Base-by-base conservation (phyloP, 2,113 vertebrate species). In the Tupaia chinensis region DNA sequence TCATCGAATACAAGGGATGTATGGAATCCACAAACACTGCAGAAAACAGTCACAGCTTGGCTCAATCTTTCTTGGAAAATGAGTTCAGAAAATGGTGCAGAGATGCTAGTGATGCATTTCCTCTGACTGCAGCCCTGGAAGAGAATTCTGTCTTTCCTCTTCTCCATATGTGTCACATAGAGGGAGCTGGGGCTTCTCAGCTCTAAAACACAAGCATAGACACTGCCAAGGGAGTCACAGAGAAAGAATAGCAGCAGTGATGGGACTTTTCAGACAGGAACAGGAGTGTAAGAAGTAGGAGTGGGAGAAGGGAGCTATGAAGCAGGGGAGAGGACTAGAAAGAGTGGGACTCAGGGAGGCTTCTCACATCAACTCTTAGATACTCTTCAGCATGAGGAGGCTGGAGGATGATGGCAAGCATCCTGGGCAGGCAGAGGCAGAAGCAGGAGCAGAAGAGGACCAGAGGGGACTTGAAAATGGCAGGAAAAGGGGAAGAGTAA, bases 21-120 rank as follows among this genome's bases (percentile, higher is more conserved):
- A 74, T 12, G 20, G 20, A 73, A 77, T 78, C 78, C 60, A 60
- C 20, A 61, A 85, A 32, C 66, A 19, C 17, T 61, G 11, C 20
- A 87, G 60, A 85, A 93, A 95, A 76, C 90, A 83, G 73, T 58
- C 53, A 91, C 27, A 66, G 22, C n/a, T 72, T 88, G 81, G 14
- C 9, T 63, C 66, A 16, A 19, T 88, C 68, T 88, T 77, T 82
- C 61, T n/a, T 84, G 72, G 32, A 78, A 85, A 90, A 53, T 7
- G 1, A 90, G 3, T 69, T 92, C n/a, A 73, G 78, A 87, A 61
- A 80, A 66, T 58, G 7, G 56, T 87, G 16, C 29, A n/a, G 16
- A 78, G 61, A 72, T 66, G 12, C 32, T n/a, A 15, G 9, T 22
- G 13, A 32, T 44, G 4, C 10, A 58, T 58, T 20, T 91, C 61